Conservation (phyloP, 2,113 vertebrate genomes). For the Canis aureus region DNA sequence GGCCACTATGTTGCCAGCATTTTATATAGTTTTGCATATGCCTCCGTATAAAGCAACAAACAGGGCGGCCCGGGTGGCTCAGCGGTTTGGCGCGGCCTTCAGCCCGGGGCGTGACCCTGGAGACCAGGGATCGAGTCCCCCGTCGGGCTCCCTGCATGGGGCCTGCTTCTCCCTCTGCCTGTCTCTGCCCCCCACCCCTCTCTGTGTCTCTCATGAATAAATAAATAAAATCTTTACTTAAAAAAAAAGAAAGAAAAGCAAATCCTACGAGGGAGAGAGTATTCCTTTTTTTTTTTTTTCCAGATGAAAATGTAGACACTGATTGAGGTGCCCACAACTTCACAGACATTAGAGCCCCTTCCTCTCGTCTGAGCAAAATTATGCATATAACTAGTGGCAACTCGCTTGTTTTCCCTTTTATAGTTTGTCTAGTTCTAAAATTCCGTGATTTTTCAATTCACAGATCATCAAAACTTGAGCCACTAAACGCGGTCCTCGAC, state of each 20-base stretch:
- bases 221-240: too few relatives aligned
- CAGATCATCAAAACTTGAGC: not conserved
- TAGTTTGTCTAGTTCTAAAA: not conserved
- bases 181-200: too few relatives aligned
- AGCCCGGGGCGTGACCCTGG: too few relatives aligned
- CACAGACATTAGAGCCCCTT: not conserved
- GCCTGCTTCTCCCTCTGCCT: too few relatives aligned
- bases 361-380: not conserved
- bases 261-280: not conserved
- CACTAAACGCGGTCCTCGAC: not conserved
- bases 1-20: not conserved
- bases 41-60: not conserved
- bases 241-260: too few relatives aligned
- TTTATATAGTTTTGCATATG: slow-evolving; percentile 48
- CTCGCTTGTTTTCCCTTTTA: not conserved
- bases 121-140: too few relatives aligned
- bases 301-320: not conserved
- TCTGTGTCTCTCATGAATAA: too few relatives aligned
- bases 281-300: not conserved
- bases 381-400: not conserved
- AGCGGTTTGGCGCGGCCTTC: too few relatives aligned
- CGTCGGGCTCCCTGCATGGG: too few relatives aligned
- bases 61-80: too few relatives aligned
- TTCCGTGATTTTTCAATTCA: slow-evolving; percentile 39
- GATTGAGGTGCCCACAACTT: not conserved